Evolutionary conservation across 2,113 vertebrate species (phyloP), one percentile per base, ranked within the genome.

Genomic region (Riparia riparia): DNA sequence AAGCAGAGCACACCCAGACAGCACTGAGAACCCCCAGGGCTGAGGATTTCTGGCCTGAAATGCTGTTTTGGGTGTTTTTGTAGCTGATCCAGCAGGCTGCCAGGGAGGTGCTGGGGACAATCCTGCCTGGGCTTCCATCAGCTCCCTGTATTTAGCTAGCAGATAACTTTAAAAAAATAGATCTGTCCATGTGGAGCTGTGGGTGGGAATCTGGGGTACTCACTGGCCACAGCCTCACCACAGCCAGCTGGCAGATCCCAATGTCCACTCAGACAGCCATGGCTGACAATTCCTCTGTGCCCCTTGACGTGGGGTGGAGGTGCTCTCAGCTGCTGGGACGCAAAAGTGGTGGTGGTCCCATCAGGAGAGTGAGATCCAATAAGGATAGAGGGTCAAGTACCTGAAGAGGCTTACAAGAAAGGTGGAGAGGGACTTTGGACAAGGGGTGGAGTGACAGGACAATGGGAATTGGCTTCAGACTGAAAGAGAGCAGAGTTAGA

Each of bases 251-350:
- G 51, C 10, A 1, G 11, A 44, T 42, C 15, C 61, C 57, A 34
- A 0, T 4, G 7, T 50, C 58, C 32, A 15, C 32, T 37, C 3
- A 0, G 53, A 5, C 34, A 37, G 82, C 1, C 5, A 4, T 2
- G 17, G n/a, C n/a, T 79, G 45, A 7, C 2, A 5, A 9, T 41
- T 45, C 3, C 0, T 28, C 31, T 41, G 50, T 58, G 86, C 56
- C 26, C 22, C 32, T 25, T 49, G 22, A 12, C 56, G 45, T 20
- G 81, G 66, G 51, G 15, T 54, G 29, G 26, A 47, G 18, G 13
- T 34, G 68, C 53, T 66, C 49, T 29, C 32, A 6, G 79, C 47
- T 3, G 3, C 63, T 39, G 61, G 49, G 32, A 12, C 45, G 37
- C 44, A 34, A 9, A 77, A 82, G 17, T 18, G 34, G 6, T 47